These are phyloP conservation scores for Acipenser transmontanus DNA, from an alignment of 2,797 vertebrate genomes.

Conservation along the genomic window DNA sequence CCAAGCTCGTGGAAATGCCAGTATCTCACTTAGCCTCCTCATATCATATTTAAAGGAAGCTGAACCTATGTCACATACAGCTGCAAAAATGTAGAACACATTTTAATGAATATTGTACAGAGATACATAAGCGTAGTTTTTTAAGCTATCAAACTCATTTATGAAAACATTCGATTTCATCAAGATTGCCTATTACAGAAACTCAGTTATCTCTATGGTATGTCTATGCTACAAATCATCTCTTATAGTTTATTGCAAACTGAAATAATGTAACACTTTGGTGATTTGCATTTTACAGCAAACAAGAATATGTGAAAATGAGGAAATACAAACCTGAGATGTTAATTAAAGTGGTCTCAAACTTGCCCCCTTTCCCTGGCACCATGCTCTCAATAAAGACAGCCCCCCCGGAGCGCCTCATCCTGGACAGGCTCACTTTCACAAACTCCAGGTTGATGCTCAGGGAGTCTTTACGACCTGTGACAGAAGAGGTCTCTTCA, in stretches of 20 bases:
- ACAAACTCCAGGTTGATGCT: constrained; percentile 98
- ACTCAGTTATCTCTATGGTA: no score
- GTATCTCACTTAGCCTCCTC: constrained; percentile 92
- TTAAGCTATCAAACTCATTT: no score
- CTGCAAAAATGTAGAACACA: constrained; percentile 46
- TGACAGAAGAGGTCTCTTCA: constrained; percentile 90
- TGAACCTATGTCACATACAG: constrained; percentile 96
- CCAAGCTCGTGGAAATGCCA: constrained; percentile 95
- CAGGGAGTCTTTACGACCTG: constrained; percentile 91
- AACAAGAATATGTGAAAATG: not conserved
- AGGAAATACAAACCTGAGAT: constrained; percentile 77
- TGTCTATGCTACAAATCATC: no score
- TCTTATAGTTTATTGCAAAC: no score
- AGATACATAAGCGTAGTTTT: not conserved
- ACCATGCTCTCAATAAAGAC: constrained; percentile 85
- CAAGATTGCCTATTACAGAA: no score
- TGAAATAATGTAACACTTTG: no score
- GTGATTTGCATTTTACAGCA: not conserved
- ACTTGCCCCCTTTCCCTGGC: constrained; percentile 78
- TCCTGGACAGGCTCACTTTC: constrained; percentile 93
- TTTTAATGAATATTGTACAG: not conserved
- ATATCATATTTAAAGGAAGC: constrained; percentile 98
- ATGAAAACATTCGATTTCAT: no score
- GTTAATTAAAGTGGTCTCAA: constrained; percentile 95
- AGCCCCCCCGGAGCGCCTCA: constrained; percentile 82